These are phyloP conservation scores for Erpobdella octoculata DNA, from an alignment of 2,888 invertebrate species.

Conservation along the genomic window DNA sequence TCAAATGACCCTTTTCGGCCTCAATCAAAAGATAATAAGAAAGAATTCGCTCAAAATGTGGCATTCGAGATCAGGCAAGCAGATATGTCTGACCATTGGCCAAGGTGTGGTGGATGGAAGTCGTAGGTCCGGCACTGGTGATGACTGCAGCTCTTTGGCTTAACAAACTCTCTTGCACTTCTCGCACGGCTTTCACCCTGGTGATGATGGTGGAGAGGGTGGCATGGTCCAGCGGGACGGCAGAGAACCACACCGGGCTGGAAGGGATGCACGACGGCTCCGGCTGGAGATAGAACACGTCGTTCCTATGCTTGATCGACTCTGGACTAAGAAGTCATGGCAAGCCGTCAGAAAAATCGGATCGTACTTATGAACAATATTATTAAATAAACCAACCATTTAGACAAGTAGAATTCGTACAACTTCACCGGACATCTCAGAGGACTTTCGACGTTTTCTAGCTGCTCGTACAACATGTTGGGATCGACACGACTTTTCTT, in stretches of 20 bases:
- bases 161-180: constrained; percentile 9
- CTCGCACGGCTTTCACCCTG: constrained; percentile 58
- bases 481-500: constrained; percentile 4
- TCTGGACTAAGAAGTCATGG: constrained; percentile 72
- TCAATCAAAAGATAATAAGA: no score
- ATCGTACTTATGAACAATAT: background rate
- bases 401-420: constrained; percentile 91
- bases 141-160: background rate
- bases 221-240: constrained; percentile 71
- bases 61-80: background rate
- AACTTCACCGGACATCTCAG: constrained; percentile 86
- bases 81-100: background rate
- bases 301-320: constrained; percentile 81
- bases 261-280: constrained; percentile 89
- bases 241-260: constrained; percentile 92
- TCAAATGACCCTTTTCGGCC: no score
- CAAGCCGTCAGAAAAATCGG: background rate
- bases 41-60: no score
- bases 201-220: constrained; percentile 83
- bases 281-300: constrained; percentile 84
- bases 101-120: background rate
- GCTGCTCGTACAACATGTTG: constrained; percentile 62
- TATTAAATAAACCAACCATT: constrained; percentile 65
- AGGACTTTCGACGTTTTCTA: constrained; percentile 85
- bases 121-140: background rate